Evolutionary conservation across 2,888 invertebrate genomes (phyloP).

Genomic region (Amphipoea oculea): DNA sequence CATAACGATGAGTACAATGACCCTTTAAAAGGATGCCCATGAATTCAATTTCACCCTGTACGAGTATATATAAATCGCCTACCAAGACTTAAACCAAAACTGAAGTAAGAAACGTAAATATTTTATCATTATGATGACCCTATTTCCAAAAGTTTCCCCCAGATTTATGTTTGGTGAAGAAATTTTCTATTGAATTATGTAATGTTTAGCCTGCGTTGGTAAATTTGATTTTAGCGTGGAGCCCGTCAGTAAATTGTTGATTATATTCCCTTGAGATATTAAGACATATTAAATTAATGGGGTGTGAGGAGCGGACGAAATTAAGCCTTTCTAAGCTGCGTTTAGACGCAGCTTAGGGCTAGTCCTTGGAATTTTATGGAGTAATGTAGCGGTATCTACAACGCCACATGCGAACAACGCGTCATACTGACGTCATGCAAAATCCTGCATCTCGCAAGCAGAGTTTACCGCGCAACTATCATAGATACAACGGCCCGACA

Average conservation of each 20-base stretch:
- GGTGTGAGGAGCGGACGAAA: slow-evolving; percentile 13
- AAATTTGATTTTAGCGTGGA: slow-evolving; percentile 47
- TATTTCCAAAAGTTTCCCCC: slow-evolving; percentile 35
- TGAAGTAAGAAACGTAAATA: slow-evolving; percentile 36
- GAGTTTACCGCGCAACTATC: too few species aligned
- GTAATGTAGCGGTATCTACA: too few species aligned
- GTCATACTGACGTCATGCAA: too few species aligned
- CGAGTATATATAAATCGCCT: neutral
- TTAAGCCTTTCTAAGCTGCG: neutral
- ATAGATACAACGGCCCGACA: too few species aligned
- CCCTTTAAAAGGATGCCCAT: too few species aligned
- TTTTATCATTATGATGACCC: slow-evolving; percentile 53
- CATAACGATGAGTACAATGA: too few species aligned
- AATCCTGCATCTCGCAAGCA: too few species aligned
- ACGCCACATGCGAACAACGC: too few species aligned
- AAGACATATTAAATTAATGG: slow-evolving; percentile 43
- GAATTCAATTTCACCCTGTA: too few species aligned
- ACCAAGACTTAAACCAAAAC: neutral
- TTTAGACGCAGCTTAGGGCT: neutral
- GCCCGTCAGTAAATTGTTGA: slow-evolving; percentile 50
- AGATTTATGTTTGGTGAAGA: slow-evolving; percentile 45
- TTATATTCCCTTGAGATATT: slow-evolving; percentile 46
- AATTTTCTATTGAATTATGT: slow-evolving; percentile 60
- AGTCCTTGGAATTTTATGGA: slow-evolving; percentile 8
- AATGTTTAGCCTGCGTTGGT: slow-evolving; percentile 30